Conservation (phyloP, 2,113 vertebrate species). For the Lonchura striata region DNA sequence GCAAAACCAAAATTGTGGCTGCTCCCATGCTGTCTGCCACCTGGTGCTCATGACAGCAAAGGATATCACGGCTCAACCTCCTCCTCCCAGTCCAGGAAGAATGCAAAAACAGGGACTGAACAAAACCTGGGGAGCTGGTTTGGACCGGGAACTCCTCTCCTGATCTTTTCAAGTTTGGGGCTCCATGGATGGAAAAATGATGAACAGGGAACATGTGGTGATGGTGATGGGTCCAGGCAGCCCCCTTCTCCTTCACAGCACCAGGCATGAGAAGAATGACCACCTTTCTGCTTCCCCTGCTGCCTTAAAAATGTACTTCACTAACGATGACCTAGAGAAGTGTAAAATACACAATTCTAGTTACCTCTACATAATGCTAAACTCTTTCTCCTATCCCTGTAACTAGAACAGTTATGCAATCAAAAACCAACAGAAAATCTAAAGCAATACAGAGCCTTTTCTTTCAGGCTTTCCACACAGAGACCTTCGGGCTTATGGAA, state of each 20-base stretch:
- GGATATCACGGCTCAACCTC: background rate
- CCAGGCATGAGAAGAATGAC: background rate
- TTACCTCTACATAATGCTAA: background rate
- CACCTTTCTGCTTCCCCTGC: background rate
- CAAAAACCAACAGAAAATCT: background rate
- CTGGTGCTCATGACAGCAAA: background rate
- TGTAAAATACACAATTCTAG: background rate
- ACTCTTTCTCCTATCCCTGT: background rate
- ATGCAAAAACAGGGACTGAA: too few relatives aligned
- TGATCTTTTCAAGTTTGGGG: background rate
- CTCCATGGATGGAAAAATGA: background rate
- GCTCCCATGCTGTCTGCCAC: too few relatives aligned
- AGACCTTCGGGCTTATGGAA: background rate
- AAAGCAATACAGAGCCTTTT: background rate
- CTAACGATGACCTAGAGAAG: accelerated
- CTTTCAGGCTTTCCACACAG: background rate
- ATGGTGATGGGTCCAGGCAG: too few relatives aligned
- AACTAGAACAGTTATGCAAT: background rate
- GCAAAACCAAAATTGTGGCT: background rate
- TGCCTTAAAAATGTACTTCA: background rate
- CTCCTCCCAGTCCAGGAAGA: background rate
- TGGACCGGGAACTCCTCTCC: accelerated
- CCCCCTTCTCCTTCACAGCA: too few relatives aligned
- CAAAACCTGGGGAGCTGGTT: background rate
- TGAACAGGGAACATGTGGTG: background rate